Percentiles rank a stretch among this genome's conserved stretches.
Conservation (phyloP, 2,113 vertebrate species). For the Tachycineta bicolor region DNA sequence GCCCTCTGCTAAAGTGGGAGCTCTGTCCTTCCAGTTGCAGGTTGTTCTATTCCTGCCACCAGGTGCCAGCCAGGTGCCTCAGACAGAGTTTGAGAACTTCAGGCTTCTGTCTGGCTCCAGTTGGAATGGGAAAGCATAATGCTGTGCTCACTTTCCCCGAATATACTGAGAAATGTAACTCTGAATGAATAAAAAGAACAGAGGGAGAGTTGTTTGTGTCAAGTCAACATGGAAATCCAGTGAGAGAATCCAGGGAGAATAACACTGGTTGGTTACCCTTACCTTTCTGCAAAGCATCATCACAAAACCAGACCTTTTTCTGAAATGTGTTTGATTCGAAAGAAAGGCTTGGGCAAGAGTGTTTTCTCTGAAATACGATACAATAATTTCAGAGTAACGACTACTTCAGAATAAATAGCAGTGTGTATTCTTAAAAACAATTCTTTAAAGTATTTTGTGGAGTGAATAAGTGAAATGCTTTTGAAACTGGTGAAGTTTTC, state of each 20-base stretch:
- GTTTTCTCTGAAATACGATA: no score
- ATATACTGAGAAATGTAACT: neutral
- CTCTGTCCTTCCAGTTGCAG: neutral
- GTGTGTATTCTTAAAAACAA: neutral
- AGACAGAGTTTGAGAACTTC: neutral
- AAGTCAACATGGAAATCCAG: neutral
- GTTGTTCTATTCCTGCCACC: neutral
- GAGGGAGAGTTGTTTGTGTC: neutral
- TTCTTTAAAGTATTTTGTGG: neutral
- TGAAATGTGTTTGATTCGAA: neutral
- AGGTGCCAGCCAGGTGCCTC: neutral
- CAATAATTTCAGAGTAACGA: neutral
- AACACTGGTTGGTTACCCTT: neutral
- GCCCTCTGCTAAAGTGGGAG: neutral
- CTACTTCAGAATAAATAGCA: neutral
- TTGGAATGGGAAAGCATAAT: neutral
- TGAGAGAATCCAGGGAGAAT: neutral
- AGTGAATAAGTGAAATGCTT: neutral
- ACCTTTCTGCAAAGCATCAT: neutral
- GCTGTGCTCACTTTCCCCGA: neutral
- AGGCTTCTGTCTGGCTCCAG: neutral
- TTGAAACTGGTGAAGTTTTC: neutral
- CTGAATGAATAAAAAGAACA: neutral
- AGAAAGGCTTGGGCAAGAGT: neutral
- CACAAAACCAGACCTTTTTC: neutral